Conservation (phyloP, 2,888 invertebrate genomes). For the Andrena bucephala region DNA sequence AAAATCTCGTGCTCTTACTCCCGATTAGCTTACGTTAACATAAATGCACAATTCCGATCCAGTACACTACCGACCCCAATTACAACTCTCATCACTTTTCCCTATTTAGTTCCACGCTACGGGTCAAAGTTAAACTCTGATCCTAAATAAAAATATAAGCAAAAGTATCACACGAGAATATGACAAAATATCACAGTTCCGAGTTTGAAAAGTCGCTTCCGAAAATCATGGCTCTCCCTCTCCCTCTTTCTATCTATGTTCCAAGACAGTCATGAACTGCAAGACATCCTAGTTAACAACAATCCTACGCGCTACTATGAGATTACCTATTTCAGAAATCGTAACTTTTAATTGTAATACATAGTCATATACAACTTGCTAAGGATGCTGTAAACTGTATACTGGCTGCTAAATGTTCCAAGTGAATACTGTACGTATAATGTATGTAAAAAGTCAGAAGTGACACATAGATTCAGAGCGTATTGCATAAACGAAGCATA, state of each 20-base stretch:
- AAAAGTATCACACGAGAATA: slow-evolving; percentile 77
- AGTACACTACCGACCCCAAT: slow-evolving; percentile 47
- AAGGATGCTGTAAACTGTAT: slow-evolving; percentile 81
- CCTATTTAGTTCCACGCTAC: slow-evolving; percentile 54
- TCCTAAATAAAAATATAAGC: slow-evolving; percentile 66
- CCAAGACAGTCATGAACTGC: slow-evolving; percentile 75
- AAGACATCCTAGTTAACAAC: slow-evolving; percentile 82
- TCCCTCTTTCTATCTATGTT: slow-evolving; percentile 70
- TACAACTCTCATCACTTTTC: slow-evolving; percentile 30
- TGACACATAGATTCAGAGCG: slow-evolving; percentile 67
- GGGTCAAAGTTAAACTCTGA: slow-evolving; percentile 59
- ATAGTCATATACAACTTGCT: slow-evolving; percentile 83
- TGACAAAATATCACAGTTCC: slow-evolving; percentile 83
- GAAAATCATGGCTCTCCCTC: slow-evolving; percentile 77
- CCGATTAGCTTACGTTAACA: slow-evolving; percentile 70
- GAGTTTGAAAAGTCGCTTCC: slow-evolving; percentile 78
- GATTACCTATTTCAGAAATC: slow-evolving; percentile 80
- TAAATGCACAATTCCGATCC: slow-evolving; percentile 72
- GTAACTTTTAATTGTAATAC: slow-evolving; percentile 81
- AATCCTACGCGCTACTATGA: slow-evolving; percentile 81
- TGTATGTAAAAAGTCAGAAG: slow-evolving; percentile 77
- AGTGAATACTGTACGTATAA: slow-evolving; percentile 83
- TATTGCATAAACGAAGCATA: slow-evolving; percentile 59
- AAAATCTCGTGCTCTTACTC: slow-evolving; percentile 72
- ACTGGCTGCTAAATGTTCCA: slow-evolving; percentile 83